Base-by-base conservation (phyloP, 2,797 vertebrate genomes). In the Vireo griseus region DNA sequence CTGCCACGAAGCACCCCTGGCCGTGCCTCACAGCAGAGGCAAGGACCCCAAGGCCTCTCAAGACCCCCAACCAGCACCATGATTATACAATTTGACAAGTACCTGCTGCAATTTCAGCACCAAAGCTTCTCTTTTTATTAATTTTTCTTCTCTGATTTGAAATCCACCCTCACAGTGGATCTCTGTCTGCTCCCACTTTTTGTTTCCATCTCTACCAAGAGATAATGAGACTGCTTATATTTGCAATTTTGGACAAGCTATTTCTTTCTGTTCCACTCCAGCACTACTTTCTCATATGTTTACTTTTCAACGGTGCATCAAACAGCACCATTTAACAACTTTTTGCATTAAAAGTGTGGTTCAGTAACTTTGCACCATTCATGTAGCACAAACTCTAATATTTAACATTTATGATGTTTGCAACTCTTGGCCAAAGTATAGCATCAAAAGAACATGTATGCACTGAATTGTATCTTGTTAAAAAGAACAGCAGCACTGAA, bases 401-500 rank as follows among this genome's bases (percentile, higher is more conserved):
- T 67, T 94, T 58, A 57, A 73, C 31, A 33, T 63, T 81, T 33
- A 42, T 25, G 74, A 93, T 65, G 77, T 69, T 86, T 90, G 66
- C 87, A 89, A 48, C 69, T 75, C 83, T 81, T 44, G 39, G 72
- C 68, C 73, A 57, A 95, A 97, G 88, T 7, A 92, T 7, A 90
- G 75, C 90, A 94, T 94, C 90, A 95, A 93, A 93, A 91, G 77
- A 92, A 50, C 17, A 95, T 40, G 79, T 6, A 95, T 9, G 50
- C 48, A 94, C 61, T 92, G 71, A 86, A 91, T 50, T 75, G 51
- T 81, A 94, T 94, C 95, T 94, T 95, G 86, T 61, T 88, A 94
- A 82, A 94, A 96, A 95, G 90, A 94, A 69, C 94, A 92, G 85
- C 66, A 94, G 86, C 86, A 92, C 91, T 78, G 68, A 65, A 97